Base-by-base conservation (phyloP, 2,888 invertebrate genomes). In the Elegia similella region DNA sequence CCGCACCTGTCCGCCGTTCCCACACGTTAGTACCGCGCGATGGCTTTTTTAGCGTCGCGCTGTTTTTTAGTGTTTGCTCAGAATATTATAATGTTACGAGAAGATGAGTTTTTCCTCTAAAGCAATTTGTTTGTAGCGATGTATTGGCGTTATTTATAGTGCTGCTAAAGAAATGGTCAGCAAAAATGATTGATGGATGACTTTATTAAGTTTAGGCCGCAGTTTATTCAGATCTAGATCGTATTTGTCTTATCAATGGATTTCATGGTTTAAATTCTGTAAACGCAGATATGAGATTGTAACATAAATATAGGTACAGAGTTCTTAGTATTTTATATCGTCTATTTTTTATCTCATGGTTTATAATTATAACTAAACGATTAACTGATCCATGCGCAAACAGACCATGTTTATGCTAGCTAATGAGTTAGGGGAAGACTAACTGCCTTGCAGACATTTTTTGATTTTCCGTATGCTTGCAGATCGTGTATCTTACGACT, bases 21-120 rank as follows among this genome's bases (percentile, higher is more conserved):
- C 64, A 64, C 64, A 64, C 61, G 55, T 61, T 57, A 58, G 64
- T 48, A 38, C 13, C 29, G 46, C 34, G 48, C 29, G 42, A 42
- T 42, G 48, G 42, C 38, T 48, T 48, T 56, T 56, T 56, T 55
- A 38, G 7, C 13, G 16, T 46, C 30, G 30, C 56, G 16, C 29
- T 48, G 15, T 62, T 60, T 63, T 62, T 59, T 60, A 60, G 59
- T 64, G 57, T 61, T 62, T 62, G 61, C 59, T 38, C 29, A 62
- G 62, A 61, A 64, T 64, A 64, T 61, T 61, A 61, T 61, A 62
- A 61, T 61, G 56, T 63, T 60, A 62, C 59, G 58, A 60, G 58
- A 16, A 43, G 44, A 34, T 44, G 44, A 44, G 32, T 44, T 44
- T 55, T 46, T 44, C 44, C 43, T 30, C 42, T 23, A 17, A n/a